A percentile compares a stretch with the other conserved stretches of the same genome.
phyloP scores from a whole-genome alignment of 2,113 vertebrate genomes.

The Tursiops truncatus region DNA sequence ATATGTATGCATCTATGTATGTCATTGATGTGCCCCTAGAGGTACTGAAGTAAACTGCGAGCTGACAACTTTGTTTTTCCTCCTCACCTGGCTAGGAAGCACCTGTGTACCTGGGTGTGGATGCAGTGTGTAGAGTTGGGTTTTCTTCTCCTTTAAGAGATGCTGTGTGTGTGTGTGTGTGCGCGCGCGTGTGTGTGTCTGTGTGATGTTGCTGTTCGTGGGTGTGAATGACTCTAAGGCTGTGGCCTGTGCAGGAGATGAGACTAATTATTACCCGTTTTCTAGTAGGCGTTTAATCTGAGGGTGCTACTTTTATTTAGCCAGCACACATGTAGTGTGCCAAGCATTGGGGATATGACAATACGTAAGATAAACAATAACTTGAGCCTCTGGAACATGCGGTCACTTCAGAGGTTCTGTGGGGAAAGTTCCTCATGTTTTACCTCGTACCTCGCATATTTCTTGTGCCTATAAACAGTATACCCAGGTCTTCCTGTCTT shows the following conservation, averaged over 20 bases:
- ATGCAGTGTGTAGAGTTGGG: not conserved
- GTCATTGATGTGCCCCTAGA: not conserved
- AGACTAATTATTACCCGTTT: not conserved
- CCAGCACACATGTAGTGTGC: not conserved
- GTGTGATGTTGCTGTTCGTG: not conserved
- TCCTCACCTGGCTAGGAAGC: not conserved
- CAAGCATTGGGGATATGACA: not conserved
- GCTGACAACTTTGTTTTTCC: not conserved
- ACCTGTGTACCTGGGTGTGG: not conserved
- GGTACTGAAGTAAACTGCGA: not conserved
- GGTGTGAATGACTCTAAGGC: not conserved
- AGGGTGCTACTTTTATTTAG: not conserved
- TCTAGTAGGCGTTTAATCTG: not conserved
- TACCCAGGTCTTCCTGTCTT: not conserved
- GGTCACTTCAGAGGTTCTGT: not conserved
- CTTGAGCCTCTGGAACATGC: not conserved
- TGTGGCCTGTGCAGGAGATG: not conserved
- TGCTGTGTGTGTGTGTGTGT: not conserved
- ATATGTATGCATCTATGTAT: not conserved
- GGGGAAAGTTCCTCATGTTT: not conserved
- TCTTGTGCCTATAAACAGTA: not conserved
- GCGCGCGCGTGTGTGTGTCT: not conserved
- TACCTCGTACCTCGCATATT: not conserved
- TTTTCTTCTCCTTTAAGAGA: conserved; percentile 8
- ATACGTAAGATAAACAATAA: not conserved